Conservation (phyloP, 2,113 vertebrate genomes). For the Melanerpes formicivorus region DNA sequence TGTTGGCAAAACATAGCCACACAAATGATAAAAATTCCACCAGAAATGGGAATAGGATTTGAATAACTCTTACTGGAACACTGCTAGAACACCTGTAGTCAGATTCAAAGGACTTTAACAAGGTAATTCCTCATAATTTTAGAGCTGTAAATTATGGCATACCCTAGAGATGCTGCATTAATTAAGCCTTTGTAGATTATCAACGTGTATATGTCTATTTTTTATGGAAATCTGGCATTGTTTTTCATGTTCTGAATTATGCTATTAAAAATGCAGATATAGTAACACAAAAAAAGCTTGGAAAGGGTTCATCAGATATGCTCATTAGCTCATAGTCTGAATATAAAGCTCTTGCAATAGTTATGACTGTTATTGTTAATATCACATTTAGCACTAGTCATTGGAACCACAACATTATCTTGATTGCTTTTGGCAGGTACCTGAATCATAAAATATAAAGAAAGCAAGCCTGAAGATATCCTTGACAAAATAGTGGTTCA, state of each 20-base stretch:
- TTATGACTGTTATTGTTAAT: neutral
- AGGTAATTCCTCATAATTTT: constrained; percentile 38
- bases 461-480: neutral
- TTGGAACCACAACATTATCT: neutral
- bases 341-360: neutral
- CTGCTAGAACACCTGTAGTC: constrained; percentile 56
- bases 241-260: constrained; percentile 24
- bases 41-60: constrained; percentile 50
- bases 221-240: constrained; percentile 28
- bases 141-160: neutral
- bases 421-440: constrained; percentile 20
- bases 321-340: neutral
- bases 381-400: neutral
- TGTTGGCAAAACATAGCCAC: constrained; percentile 72
- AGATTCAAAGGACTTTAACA: constrained; percentile 47
- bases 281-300: neutral
- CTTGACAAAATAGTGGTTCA: neutral
- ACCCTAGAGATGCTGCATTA: constrained; percentile 38
- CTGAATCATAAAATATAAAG: neutral
- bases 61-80: constrained; percentile 23
- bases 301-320: neutral
- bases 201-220: neutral
- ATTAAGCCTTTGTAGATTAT: constrained; percentile 47
- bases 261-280: neutral
- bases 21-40: constrained; percentile 56